Conservation (phyloP, 2,888 invertebrate genomes). For the Metallyticus violacea region DNA sequence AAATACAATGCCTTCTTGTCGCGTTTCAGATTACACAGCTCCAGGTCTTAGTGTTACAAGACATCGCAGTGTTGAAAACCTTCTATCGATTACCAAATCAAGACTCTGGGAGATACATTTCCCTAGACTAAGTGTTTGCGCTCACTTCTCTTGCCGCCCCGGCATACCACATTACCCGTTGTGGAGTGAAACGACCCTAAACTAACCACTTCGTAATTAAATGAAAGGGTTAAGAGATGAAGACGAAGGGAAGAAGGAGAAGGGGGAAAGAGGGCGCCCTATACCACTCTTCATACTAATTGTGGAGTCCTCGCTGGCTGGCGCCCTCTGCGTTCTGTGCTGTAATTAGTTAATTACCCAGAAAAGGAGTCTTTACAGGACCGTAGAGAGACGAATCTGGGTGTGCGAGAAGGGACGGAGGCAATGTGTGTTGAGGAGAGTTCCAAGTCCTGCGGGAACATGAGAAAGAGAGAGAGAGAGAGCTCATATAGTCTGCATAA, state of each 20-base stretch:
- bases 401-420: slow-evolving; percentile 5
- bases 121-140: background rate
- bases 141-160: background rate
- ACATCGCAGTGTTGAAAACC: too few relatives aligned
- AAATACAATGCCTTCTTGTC: too few relatives aligned
- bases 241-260: slow-evolving; percentile 8
- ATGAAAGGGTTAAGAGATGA: slow-evolving; percentile 30
- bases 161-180: background rate
- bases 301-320: slow-evolving; percentile 18
- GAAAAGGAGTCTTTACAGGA: slow-evolving; percentile 20
- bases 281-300: slow-evolving; percentile 28
- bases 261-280: slow-evolving; percentile 4
- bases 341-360: slow-evolving; percentile 30
- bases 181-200: slow-evolving; percentile 14
- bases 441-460: background rate
- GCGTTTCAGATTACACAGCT: too few relatives aligned
- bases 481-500: background rate
- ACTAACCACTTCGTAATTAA: slow-evolving; percentile 27
- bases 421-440: background rate
- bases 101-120: background rate
- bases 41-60: background rate
- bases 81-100: background rate
- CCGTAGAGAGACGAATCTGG: slow-evolving; percentile 16
- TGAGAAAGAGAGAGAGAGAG: background rate
- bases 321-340: background rate